Percentiles rank a stretch among this genome's conserved stretches.
Conservation (phyloP, 1,140 invertebrate species). For the Aculops lycopersici region DNA sequence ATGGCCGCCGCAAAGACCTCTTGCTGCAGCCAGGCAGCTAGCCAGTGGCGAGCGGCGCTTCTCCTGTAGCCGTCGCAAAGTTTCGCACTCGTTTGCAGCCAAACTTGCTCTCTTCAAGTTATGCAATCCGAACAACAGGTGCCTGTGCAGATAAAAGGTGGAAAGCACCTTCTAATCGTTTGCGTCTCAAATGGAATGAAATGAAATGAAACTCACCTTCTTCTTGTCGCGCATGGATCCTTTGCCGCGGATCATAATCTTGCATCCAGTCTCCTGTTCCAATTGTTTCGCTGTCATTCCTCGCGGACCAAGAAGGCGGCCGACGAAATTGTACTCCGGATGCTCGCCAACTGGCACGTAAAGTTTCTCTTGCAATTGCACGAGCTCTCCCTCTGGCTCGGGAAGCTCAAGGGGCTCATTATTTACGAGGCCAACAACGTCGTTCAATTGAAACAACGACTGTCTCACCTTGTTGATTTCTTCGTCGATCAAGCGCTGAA, state of each 20-base stretch:
- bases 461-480: constrained; percentile 93
- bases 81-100: too few relatives aligned
- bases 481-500: constrained; percentile 93
- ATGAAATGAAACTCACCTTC: too few relatives aligned
- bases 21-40: too few relatives aligned
- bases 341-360: constrained; percentile 97
- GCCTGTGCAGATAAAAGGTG: too few relatives aligned
- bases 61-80: too few relatives aligned
- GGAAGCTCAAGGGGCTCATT: constrained; percentile 72
- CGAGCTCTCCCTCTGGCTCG: constrained; percentile 57
- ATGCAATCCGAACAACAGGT: too few relatives aligned
- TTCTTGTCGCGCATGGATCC: constrained; percentile 99
- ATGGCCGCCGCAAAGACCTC: too few relatives aligned
- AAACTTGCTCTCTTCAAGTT: too few relatives aligned
- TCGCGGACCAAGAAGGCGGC: constrained; percentile 84
- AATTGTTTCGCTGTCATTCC: constrained; percentile 99
- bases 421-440: constrained; percentile 39
- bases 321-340: constrained; percentile 99
- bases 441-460: constrained; percentile 90
- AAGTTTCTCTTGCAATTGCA: constrained; percentile 86
- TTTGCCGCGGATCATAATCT: constrained; percentile 98
- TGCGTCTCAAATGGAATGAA: too few relatives aligned
- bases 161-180: too few relatives aligned
- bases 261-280: constrained; percentile 97
- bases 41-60: too few relatives aligned